A percentile compares a stretch with the other conserved stretches of the same genome.
These are phyloP conservation scores for Corynorhinus townsendii DNA, from an alignment of 2,113 vertebrate species.

Conservation along the genomic window DNA sequence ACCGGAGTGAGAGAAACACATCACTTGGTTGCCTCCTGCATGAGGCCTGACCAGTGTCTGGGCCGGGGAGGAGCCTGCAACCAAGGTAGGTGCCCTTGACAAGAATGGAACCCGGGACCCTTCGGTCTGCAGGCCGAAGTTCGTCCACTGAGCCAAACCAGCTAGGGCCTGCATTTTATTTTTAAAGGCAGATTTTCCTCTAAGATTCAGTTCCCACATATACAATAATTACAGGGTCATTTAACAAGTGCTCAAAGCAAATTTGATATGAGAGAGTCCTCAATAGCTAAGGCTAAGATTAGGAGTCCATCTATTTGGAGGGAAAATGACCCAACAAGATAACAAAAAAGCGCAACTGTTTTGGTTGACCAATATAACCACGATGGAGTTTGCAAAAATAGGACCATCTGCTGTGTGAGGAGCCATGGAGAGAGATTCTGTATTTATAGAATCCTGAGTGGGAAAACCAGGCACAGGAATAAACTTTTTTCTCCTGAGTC, in stretches of 20 bases:
- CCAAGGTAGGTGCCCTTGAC: too few relatives aligned
- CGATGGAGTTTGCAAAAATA: constrained; percentile 21
- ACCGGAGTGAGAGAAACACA: too few relatives aligned
- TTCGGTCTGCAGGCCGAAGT: too few relatives aligned
- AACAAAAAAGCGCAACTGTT: neutral
- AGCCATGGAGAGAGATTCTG: constrained; percentile 8
- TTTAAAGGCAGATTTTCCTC: neutral
- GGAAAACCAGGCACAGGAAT: constrained; percentile 32
- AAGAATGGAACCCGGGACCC: too few relatives aligned
- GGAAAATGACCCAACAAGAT: constrained; percentile 36
- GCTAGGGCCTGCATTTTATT: neutral
- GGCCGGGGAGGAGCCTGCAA: too few relatives aligned
- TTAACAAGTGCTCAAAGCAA: neutral
- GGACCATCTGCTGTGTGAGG: constrained; percentile 40
- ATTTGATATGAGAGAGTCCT: neutral
- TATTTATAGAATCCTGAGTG: constrained; percentile 54
- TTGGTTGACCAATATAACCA: constrained; percentile 29
- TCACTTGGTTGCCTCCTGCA: too few relatives aligned
- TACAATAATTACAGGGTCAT: neutral
- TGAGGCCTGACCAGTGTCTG: too few relatives aligned
- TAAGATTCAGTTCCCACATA: neutral
- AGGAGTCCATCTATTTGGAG: neutral
- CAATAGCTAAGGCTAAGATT: neutral
- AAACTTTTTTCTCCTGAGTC: neutral
- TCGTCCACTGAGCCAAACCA: too few relatives aligned